Conservation (phyloP, 2,113 vertebrate genomes). For the Lathamus discolor region DNA sequence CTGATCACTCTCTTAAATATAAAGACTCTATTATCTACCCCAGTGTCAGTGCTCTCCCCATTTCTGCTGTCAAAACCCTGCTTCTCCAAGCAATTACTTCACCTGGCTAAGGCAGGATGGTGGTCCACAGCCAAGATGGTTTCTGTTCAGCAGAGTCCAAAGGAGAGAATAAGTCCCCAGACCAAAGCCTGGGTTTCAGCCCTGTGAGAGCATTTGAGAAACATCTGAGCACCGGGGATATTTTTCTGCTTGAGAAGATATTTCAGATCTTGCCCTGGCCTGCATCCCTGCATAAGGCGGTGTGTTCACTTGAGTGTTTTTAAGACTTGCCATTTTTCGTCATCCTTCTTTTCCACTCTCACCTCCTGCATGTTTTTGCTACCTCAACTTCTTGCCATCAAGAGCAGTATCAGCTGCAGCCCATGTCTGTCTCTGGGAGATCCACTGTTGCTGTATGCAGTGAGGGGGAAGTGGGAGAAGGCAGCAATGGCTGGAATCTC, state of each 20-base stretch:
- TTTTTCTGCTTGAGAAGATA: background rate
- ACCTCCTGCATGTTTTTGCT: background rate
- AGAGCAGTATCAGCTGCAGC: background rate
- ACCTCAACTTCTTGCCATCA: background rate
- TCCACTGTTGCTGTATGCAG: background rate
- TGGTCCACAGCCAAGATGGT: background rate
- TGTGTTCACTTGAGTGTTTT: background rate
- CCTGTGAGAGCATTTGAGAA: background rate
- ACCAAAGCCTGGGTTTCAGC: background rate
- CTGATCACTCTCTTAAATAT: background rate
- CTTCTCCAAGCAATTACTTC: background rate
- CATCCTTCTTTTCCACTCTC: background rate
- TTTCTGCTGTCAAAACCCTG: background rate
- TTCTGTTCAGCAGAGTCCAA: background rate
- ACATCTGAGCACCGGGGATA: background rate
- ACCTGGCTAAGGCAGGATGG: background rate
- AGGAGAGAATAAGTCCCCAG: background rate
- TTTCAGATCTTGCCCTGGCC: background rate
- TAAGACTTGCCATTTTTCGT: background rate
- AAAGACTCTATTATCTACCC: background rate
- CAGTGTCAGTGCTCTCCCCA: background rate
- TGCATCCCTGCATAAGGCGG: fast-evolving
- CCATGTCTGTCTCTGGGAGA: fast-evolving
- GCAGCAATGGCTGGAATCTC: background rate
- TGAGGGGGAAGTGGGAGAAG: background rate